A percentile compares a stretch with the other conserved stretches of the same genome.
These are phyloP conservation scores for Limnephilus rhombicus DNA, from an alignment of 2,888 invertebrate genomes.

Conservation along the genomic window DNA sequence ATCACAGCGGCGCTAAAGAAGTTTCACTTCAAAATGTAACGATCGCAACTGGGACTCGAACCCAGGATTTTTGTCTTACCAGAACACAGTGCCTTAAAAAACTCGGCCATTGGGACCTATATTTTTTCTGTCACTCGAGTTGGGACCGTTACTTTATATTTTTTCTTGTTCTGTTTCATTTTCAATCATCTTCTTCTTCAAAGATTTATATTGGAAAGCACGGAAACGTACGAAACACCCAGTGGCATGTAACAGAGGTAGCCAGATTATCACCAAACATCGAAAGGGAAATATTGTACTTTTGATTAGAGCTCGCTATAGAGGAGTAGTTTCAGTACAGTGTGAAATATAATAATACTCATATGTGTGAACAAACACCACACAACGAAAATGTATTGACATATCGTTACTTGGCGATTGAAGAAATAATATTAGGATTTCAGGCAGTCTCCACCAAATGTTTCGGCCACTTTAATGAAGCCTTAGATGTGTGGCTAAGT, in stretches of 20 bases:
- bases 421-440: constrained; percentile 25
- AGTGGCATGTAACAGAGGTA: constrained; percentile 57
- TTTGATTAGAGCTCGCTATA: constrained; percentile 53
- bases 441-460: neutral
- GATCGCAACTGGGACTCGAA: too few species aligned
- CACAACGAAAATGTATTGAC: constrained; percentile 45
- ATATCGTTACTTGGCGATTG: constrained; percentile 37
- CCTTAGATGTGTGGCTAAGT: neutral
- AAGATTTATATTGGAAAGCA: neutral
- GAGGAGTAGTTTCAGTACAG: constrained; percentile 48
- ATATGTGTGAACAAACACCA: constrained; percentile 44
- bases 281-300: constrained; percentile 61
- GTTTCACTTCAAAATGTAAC: too few species aligned
- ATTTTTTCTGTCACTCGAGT: too few species aligned
- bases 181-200: too few species aligned
- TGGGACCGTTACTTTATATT: too few species aligned
- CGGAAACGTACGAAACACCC: neutral
- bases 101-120: too few species aligned
- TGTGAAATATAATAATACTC: constrained; percentile 64
- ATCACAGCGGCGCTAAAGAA: too few species aligned
- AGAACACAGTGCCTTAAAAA: too few species aligned
- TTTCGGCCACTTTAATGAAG: neutral
- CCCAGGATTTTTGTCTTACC: too few species aligned
- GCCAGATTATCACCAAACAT: constrained; percentile 62
- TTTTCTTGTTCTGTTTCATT: too few species aligned